Base-by-base conservation (phyloP, 2,113 vertebrate species). In the Menidia beryllina region DNA sequence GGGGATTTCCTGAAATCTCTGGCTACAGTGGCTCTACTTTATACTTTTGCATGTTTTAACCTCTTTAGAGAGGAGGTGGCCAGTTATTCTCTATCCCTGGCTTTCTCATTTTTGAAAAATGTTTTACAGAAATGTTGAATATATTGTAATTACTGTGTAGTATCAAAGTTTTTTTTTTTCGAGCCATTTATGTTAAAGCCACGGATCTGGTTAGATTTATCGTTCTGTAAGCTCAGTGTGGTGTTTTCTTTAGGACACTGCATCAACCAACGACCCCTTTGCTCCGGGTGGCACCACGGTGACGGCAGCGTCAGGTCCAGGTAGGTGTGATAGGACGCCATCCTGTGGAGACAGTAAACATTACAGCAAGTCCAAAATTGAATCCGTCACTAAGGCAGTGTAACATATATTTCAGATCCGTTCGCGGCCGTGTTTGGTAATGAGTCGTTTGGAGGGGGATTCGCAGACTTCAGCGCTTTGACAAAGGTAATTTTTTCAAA, bases 361-460 rank as follows among this genome's bases (percentile, higher is more conserved):
- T 34, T 43, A n/a, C 41, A 38, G n/a, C 30, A n/a, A 51, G 11
- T 24, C 34, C 38, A 57, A 34, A 39, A 17, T 34, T 19, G 15
- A 5, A 0, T 41, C 23, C 3, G 48, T 23, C 5, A 20, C 2
- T 7, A 10, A 55, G 11, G 11, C 7, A 2, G 2, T 25, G 21
- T 43, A 11, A 25, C 7, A 38, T 52, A 6, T 81, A 7, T 88
- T 75, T 57, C 78, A 93, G 98, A 99, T 85, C 97, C 96, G 0
- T 99, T 99, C 89, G 92, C 96, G 69, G 96, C 97, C 67, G 88
- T 97, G 56, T 98, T 99, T 88, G 97, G 98, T 81, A 97, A 88
- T 0, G 98, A 98, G 45, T 95, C 95, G 4, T 97, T 97, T 86
- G 95, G 92, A 84, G 94, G 91, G 30, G 96, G 95, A 75, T 99